phyloP scores from a whole-genome alignment of 1,140 invertebrate species.

The Homarus americanus region DNA sequence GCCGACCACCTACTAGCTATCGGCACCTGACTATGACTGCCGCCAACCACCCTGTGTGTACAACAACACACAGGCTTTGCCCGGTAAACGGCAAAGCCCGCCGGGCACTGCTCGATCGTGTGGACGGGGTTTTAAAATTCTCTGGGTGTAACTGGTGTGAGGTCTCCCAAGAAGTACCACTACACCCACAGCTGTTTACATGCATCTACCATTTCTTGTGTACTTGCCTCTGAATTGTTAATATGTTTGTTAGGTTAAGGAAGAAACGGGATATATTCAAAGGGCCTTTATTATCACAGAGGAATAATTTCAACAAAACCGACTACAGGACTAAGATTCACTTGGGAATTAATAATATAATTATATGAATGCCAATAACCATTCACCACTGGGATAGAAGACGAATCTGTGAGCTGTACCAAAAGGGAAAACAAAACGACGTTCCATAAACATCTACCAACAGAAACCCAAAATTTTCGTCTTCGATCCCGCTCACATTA shows the following conservation, averaged over 20 bases:
- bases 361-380: slow-evolving; percentile 68
- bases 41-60: too few relatives aligned
- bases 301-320: slow-evolving; percentile 71
- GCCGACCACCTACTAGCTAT: too few relatives aligned
- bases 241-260: neutral
- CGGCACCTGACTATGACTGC: too few relatives aligned
- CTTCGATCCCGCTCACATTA: slow-evolving; percentile 65
- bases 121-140: too few relatives aligned
- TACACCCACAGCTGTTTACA: too few relatives aligned
- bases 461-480: slow-evolving; percentile 42
- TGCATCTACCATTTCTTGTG: too few relatives aligned
- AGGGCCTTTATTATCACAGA: slow-evolving; percentile 69
- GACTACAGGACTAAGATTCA: slow-evolving; percentile 64
- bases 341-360: slow-evolving; percentile 70
- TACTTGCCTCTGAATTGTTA: too few relatives aligned
- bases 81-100: too few relatives aligned
- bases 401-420: slow-evolving; percentile 34
- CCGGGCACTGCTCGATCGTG: too few relatives aligned
- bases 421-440: neutral
- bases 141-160: too few relatives aligned
- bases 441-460: slow-evolving; percentile 26
- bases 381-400: slow-evolving; percentile 53
- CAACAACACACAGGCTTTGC: too few relatives aligned
- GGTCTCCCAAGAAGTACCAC: too few relatives aligned
- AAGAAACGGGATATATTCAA: slow-evolving; percentile 50